Evolutionary conservation across 1,140 invertebrate species (phyloP).

Genomic region (Diabrotica virgifera): DNA sequence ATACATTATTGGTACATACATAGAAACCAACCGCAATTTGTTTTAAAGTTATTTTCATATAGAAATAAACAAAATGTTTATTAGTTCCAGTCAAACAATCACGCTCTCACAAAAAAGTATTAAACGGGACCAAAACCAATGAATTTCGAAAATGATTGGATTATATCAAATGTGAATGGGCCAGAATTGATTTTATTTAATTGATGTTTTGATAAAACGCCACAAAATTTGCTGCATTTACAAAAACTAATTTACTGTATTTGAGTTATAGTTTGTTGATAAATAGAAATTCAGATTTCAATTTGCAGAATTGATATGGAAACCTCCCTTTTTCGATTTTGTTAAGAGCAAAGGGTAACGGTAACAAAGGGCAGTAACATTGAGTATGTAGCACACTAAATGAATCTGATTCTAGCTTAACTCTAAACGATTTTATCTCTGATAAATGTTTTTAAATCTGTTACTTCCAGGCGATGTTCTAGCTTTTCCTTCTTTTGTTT

Average conservation of each 20-base stretch:
- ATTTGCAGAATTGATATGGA: too few relatives aligned
- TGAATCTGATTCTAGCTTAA: too few relatives aligned
- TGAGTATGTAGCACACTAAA: too few relatives aligned
- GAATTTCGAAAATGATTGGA: constrained; percentile 15
- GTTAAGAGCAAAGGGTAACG: too few relatives aligned
- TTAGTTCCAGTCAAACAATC: not conserved
- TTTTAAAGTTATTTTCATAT: constrained; percentile 7
- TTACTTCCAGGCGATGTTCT: too few relatives aligned
- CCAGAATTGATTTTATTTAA: constrained; percentile 14
- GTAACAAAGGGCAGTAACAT: too few relatives aligned
- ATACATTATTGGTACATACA: too few relatives aligned
- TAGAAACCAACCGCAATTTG: not conserved
- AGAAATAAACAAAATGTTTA: not conserved
- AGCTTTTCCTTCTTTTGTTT: too few relatives aligned
- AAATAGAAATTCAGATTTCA: not conserved
- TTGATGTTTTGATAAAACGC: constrained; percentile 16
- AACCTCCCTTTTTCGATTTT: too few relatives aligned
- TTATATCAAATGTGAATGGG: constrained; percentile 11
- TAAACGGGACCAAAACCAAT: constrained; percentile 1
- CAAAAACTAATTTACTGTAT: constrained; percentile 8
- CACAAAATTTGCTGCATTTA: constrained; percentile 14
- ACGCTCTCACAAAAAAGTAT: not conserved
- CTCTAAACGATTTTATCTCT: too few relatives aligned
- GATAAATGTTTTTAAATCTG: too few relatives aligned
- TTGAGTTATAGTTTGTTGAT: constrained; percentile 12